Conservation (phyloP, 2,888 invertebrate genomes). For the Noctua janthe region DNA sequence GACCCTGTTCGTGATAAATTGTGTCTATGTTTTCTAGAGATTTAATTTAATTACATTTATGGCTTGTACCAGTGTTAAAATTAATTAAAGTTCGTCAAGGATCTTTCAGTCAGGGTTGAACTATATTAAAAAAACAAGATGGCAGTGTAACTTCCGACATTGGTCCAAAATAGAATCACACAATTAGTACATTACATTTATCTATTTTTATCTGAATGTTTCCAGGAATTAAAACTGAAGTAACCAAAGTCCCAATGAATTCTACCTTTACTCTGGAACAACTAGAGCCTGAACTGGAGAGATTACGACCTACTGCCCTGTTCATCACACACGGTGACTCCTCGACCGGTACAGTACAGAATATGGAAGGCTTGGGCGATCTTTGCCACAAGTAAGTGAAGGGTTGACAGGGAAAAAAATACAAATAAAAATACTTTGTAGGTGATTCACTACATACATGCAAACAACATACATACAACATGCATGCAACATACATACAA, state of each 20-base stretch:
- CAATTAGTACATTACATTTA: neutral
- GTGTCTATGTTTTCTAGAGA: too few relatives aligned
- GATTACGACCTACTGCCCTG: slow-evolving; percentile 92
- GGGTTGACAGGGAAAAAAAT: neutral
- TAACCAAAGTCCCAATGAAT: slow-evolving; percentile 71
- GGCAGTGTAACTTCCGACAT: neutral
- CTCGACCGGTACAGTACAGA: slow-evolving; percentile 96
- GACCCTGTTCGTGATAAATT: neutral
- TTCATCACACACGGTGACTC: slow-evolving; percentile 97
- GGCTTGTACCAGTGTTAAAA: neutral
- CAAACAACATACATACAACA: too few relatives aligned
- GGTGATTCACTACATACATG: too few relatives aligned
- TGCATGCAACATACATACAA: too few relatives aligned
- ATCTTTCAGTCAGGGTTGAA: neutral
- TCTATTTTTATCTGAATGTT: neutral
- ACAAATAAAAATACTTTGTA: too few relatives aligned
- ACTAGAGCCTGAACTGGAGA: slow-evolving; percentile 92
- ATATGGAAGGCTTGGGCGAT: slow-evolving; percentile 94
- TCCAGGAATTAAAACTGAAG: slow-evolving; percentile 80
- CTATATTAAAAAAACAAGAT: neutral
- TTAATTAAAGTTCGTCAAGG: neutral
- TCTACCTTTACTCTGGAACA: slow-evolving; percentile 91
- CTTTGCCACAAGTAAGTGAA: slow-evolving; percentile 93
- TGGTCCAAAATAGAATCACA: neutral
- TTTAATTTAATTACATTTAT: too few relatives aligned